Conservation (phyloP, 2,888 invertebrate species). For the Ectobius pallidus region DNA sequence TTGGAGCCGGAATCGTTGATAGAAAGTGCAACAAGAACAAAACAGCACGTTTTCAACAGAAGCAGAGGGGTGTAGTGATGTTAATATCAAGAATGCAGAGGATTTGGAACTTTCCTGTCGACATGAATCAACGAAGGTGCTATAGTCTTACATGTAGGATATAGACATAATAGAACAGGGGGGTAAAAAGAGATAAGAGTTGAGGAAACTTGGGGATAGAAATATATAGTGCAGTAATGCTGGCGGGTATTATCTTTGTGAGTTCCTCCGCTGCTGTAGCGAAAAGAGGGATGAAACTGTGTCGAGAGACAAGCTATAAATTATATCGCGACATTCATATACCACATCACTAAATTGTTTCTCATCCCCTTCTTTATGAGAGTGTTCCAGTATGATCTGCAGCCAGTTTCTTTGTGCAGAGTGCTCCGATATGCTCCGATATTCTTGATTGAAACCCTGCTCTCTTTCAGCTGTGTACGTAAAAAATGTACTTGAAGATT, state of each 20-base stretch:
- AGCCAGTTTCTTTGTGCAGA: too few species aligned
- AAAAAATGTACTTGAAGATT: too few species aligned
- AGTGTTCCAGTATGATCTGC: background rate
- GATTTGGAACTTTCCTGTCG: background rate
- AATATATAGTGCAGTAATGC: background rate
- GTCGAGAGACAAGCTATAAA: constrained; percentile 33
- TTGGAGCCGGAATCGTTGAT: too few species aligned
- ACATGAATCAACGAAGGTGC: constrained; percentile 1
- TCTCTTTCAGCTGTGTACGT: too few species aligned
- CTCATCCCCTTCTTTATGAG: background rate
- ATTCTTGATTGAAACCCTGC: too few species aligned
- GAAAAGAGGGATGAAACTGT: constrained; percentile 9
- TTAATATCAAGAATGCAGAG: background rate
- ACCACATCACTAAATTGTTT: constrained; percentile 34
- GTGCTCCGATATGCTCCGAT: too few species aligned
- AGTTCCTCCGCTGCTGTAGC: background rate
- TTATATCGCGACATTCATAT: constrained; percentile 33
- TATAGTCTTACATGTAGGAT: background rate
- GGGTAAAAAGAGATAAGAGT: background rate
- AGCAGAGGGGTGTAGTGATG: too few species aligned
- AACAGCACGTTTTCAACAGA: too few species aligned
- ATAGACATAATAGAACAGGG: background rate
- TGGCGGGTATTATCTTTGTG: background rate
- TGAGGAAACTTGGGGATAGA: background rate
- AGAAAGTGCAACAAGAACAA: too few species aligned